Percentiles rank a stretch among this genome's conserved stretches.
phyloP scores from a whole-genome alignment of 2,113 vertebrate genomes.

The Alces alces region DNA sequence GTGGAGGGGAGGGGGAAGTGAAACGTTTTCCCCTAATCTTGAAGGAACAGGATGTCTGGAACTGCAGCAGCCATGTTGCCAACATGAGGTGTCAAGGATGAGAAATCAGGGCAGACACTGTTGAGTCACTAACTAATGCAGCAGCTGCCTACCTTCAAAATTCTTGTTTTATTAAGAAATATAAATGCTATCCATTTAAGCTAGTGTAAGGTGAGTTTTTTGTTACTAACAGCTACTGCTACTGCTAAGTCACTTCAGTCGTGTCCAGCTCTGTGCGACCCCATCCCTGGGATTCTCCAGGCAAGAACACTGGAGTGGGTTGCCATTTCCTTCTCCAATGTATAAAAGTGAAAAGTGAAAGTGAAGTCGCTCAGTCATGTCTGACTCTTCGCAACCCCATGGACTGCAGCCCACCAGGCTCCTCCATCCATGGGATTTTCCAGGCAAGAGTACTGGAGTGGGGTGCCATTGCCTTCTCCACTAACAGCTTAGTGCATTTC shows the following conservation, averaged over 20 bases:
- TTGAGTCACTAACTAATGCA: neutral
- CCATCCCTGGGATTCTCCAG: too few species aligned
- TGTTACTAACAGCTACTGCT: neutral
- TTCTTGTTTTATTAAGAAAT: constrained; percentile 25
- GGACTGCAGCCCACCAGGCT: too few species aligned
- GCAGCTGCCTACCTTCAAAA: neutral
- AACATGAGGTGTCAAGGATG: neutral
- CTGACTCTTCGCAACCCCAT: too few species aligned
- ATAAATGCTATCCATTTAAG: constrained; percentile 16
- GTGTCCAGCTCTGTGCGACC: too few species aligned
- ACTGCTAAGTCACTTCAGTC: too few species aligned
- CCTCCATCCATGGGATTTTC: too few species aligned
- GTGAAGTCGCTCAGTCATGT: too few species aligned
- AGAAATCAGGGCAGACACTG: neutral
- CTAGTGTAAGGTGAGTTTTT: neutral
- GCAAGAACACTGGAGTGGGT: too few species aligned
- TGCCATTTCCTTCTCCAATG: too few species aligned
- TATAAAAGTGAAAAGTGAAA: too few species aligned
- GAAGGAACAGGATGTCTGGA: neutral
- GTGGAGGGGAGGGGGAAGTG: too few species aligned
- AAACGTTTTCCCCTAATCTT: neutral
- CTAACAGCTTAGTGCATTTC: neutral
- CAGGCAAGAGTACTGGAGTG: too few species aligned
- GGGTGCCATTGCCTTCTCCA: neutral
- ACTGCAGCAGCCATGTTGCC: neutral